phyloP scores from a whole-genome alignment of 2,797 vertebrate genomes.

The Chelon auratus region DNA sequence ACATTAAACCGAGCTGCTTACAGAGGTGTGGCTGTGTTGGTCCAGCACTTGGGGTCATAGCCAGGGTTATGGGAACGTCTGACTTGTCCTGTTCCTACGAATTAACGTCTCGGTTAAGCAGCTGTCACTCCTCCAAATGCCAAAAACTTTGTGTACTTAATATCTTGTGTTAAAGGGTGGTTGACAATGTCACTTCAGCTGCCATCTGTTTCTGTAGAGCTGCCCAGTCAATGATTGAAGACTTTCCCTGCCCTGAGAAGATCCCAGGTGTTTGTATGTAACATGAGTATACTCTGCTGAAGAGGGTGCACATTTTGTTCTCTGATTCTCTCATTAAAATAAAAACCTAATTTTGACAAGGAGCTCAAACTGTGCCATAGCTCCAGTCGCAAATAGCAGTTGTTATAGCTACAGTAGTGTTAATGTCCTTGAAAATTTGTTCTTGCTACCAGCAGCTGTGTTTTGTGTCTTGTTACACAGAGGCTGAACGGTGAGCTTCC shows the following conservation, averaged over 20 bases:
- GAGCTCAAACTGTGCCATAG: not conserved
- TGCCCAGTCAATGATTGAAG: slow-evolving; percentile 24
- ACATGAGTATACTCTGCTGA: not conserved
- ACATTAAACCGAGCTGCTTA: slow-evolving; percentile 21
- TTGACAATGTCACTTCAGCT: no score
- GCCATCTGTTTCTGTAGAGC: not conserved
- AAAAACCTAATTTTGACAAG: not conserved
- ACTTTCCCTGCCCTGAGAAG: slow-evolving; percentile 13
- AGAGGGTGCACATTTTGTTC: not conserved
- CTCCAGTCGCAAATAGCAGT: slow-evolving; percentile 29
- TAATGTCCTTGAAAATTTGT: slow-evolving; percentile 44
- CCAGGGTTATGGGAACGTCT: slow-evolving; percentile 12
- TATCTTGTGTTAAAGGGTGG: not conserved
- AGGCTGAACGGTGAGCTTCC: slow-evolving; percentile 88
- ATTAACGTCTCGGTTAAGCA: slow-evolving; percentile 1
- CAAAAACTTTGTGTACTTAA: not conserved
- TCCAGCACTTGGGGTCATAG: slow-evolving; percentile 13
- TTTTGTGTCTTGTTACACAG: slow-evolving; percentile 83
- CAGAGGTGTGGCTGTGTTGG: slow-evolving; percentile 68
- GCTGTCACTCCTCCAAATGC: not conserved
- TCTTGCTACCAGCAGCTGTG: slow-evolving; percentile 53
- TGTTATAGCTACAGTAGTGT: slow-evolving; percentile 51
- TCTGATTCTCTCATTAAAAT: not conserved
- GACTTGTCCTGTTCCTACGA: not conserved
- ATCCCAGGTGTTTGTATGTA: slow-evolving; percentile 2